Percentiles rank a stretch among this genome's conserved stretches.
Evolutionary conservation across 2,888 invertebrate species (phyloP).

Genomic region (Drosophila bunnanda): DNA sequence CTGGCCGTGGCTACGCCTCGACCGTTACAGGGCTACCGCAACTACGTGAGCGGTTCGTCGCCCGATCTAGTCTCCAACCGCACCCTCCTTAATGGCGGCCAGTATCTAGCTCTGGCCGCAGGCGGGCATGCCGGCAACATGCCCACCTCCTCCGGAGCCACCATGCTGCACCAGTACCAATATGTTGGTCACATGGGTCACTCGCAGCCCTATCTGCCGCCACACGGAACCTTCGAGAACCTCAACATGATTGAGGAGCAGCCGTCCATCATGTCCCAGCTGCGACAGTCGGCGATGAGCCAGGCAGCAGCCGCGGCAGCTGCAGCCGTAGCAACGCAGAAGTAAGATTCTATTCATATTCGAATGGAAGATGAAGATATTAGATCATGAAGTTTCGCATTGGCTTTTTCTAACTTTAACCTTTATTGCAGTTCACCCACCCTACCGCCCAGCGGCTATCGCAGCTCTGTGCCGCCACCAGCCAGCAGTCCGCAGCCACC

Average conservation of each 20-base stretch:
- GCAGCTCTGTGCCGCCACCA: constrained; percentile 84
- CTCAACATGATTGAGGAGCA: constrained; percentile 86
- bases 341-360: constrained; percentile 42
- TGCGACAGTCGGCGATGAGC: constrained; percentile 79
- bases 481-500: constrained; percentile 85
- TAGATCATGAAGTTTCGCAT: no score
- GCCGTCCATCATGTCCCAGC: constrained; percentile 83
- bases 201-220: constrained; percentile 85
- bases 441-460: constrained; percentile 85
- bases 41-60: constrained; percentile 90
- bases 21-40: constrained; percentile 82
- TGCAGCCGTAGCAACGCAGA: constrained; percentile 52
- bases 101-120: constrained; percentile 65
- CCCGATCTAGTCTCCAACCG: constrained; percentile 91
- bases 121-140: constrained; percentile 84
- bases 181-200: constrained; percentile 83
- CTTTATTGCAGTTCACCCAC: constrained; percentile 64
- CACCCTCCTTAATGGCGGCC: constrained; percentile 86
- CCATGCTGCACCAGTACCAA: constrained; percentile 80
- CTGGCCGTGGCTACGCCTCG: constrained; percentile 90
- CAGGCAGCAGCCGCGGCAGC: constrained; percentile 71
- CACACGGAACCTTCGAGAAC: constrained; percentile 91
- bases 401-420: constrained; percentile 1
- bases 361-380: no score
- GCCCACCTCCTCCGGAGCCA: constrained; percentile 74